Base-by-base conservation (phyloP, 1,140 invertebrate genomes). In the Diorhabda carinulata region DNA sequence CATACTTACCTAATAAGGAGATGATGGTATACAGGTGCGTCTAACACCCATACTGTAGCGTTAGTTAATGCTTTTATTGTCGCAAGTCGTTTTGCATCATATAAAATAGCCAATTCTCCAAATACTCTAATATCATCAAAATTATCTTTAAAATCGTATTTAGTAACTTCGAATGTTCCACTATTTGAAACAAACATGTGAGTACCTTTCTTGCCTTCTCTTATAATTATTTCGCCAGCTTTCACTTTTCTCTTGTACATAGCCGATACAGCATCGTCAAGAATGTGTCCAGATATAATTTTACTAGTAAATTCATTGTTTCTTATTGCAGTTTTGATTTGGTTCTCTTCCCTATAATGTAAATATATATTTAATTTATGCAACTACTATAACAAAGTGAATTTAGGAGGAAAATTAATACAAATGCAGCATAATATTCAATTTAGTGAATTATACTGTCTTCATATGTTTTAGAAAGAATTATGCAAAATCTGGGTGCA, bases 1-100 rank as follows among this genome's bases (percentile, higher is more conserved):
- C 92, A 92, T 43, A 94, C 93, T 59, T 93, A 91, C 76, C 95
- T 83, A 72, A 92, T 95, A 45, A 93, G 94, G 83, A 96, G 96
- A 81, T 97, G 97, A 6, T 97, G 83, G 76, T 96, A 91, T 3
- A 95, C 95, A 42, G 97, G 83, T 84, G 97, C 95, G 42, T 95
- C 95, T 81, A 98, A 98, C 1, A 93, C 94, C 70, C 92, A 60
- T 75, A 96, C 87, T 77, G 90, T 90, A 58, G 92, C 91, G 47
- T 64, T 2, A 52, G 67, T 74, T 45, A 66, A n/a, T 2, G 70
- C 67, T 10, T 52, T 64, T 10, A 74, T 62, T 3, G 65, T 72
- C 4, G 72, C 72, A 10, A 67, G 62, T 45, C 72, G 58, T 64
- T 74, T 74, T 40, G 64, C 70, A 47, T 72, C 69, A 59, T 74